Evolutionary conservation across 2,113 vertebrate species (phyloP), one percentile per base, ranked within the genome.

Genomic region (Delphinus delphis): DNA sequence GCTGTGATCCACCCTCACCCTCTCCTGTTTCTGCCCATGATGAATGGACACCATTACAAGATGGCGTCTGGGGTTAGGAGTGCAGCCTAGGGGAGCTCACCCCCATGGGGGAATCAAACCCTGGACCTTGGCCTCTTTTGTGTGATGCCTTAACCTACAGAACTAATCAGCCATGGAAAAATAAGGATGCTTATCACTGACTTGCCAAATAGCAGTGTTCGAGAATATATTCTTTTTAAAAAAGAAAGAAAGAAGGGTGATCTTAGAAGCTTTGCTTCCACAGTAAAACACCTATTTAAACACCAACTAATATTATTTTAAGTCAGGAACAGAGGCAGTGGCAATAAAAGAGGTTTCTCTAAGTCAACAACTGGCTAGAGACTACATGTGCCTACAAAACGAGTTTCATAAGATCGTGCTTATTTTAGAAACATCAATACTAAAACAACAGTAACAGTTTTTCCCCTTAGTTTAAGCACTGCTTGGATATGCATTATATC

Each of bases 11-110:
- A 83, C 96, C 87, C 95, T 97, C 93, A 90, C 80, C 86, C 96
- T 77, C 90, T 92, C 93, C 96, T 8, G 6, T 58, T 97, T 88
- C 97, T 11, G 3, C 84, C 83, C 71, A 28, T 98, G 98, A 98
- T 98, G 92, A 98, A 98, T 98, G 96, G 95, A 53, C 93, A 94
- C 95, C 96, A 95, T 97, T 97, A 96, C 96, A 97, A 98, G 76
- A 98, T 97, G 97, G 97, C 14, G 92, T 53, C 93, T 13, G 44
- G 83, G 97, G 97, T 97, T 83, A 98, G 93, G 74, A 50, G 55
- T 36, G 88, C 92, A 83, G 80, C 76, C 73, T 65, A 3, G 93
- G 47, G 62, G 80, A 84, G 87, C 71, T 76, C 83, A 89, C 44
- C 79, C 90, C 89, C 89, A 71, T 31, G 60, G 50, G 67, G 80